Base-by-base conservation (phyloP, 1,140 invertebrate genomes). In the Drosophila athabasca region DNA sequence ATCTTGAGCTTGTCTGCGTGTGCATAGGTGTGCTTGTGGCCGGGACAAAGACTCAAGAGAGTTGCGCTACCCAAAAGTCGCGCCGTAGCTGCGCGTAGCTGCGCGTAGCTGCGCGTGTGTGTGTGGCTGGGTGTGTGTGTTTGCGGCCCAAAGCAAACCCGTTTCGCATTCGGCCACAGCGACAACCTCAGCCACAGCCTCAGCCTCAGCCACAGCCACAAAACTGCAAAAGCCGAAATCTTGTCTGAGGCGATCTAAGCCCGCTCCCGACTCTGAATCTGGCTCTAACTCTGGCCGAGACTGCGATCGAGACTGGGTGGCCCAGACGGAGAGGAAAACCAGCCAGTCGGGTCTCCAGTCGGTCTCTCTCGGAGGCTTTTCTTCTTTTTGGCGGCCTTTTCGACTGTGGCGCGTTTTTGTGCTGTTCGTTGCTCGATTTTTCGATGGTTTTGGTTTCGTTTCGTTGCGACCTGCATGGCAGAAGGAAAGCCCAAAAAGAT, bases 11-110 rank as follows among this genome's bases (percentile, higher is more conserved):
- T 54, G 35, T 26, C 43, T 62, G 49, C 64, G 59, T 59, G 55
- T 59, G 2, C 29, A 29, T 8, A 29, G 7, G 31, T 31, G 43
- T 45, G 24, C 46, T 9, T 31, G 31, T 31, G 31, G 31, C 31
- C 31, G 31, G 31, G 55, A 69, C 49, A 59, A 52, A 62, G 61
- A 70, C 82, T 79, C 74, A 88, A 88, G 82, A 88, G 80, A 85
- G 51, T 15, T 60, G 62, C 35, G 31, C 3, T 39, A 11, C 35
- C 60, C 50, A 62, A 79, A 84, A 79, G 67, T 31, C 69, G 69
- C 71, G 73, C 52, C 62, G 58, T 50, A 69, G 6, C 6, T 29
- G 29, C 29, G 6, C 1, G 1, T n/a, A n/a, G n/a, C n/a, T n/a
- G n/a, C n/a, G n/a, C n/a, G n/a, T n/a, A n/a, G n/a, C n/a, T n/a